A percentile compares a stretch with the other conserved stretches of the same genome.
Evolutionary conservation across 1,140 invertebrate genomes (phyloP).

Genomic region (Artemia franciscana): DNA sequence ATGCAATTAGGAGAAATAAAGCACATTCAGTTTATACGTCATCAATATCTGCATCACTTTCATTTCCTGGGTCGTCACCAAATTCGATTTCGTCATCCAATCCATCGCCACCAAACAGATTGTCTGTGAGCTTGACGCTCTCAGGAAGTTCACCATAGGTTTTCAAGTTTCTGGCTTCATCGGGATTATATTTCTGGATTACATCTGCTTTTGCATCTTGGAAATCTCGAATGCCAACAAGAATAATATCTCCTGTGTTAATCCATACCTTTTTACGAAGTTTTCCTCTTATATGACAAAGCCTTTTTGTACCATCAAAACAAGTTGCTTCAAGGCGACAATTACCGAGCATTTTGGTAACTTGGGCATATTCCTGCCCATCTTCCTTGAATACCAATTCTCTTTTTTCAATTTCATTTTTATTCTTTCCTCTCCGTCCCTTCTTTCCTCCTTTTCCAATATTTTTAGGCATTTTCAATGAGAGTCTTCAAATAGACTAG

Average conservation of each 20-base stretch:
- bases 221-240: constrained; percentile 88
- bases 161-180: constrained; percentile 96
- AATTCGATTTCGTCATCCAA: constrained; percentile 87
- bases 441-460: constrained; percentile 99
- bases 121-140: constrained; percentile 73
- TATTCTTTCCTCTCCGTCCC: constrained; percentile 93
- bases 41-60: constrained; percentile 46
- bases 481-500: no score
- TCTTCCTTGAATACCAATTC: constrained; percentile 98
- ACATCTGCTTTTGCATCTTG: constrained; percentile 99
- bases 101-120: constrained; percentile 75
- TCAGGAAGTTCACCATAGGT: constrained; percentile 97
- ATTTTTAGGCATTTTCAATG: no score
- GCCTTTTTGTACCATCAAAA: constrained; percentile 90
- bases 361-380: constrained; percentile 97
- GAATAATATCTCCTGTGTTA: constrained; percentile 91
- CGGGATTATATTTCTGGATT: constrained; percentile 95
- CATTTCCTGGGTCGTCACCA: constrained; percentile 37
- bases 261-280: constrained; percentile 95
- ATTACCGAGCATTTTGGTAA: constrained; percentile 99
- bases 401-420: constrained; percentile 96
- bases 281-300: constrained; percentile 98
- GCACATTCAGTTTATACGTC: constrained; percentile 12
- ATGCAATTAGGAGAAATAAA: no score
- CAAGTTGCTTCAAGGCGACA: constrained; percentile 95